These are phyloP conservation scores for Rhagophthalmus giganteus DNA, from an alignment of 2,888 invertebrate species.

Conservation along the genomic window DNA sequence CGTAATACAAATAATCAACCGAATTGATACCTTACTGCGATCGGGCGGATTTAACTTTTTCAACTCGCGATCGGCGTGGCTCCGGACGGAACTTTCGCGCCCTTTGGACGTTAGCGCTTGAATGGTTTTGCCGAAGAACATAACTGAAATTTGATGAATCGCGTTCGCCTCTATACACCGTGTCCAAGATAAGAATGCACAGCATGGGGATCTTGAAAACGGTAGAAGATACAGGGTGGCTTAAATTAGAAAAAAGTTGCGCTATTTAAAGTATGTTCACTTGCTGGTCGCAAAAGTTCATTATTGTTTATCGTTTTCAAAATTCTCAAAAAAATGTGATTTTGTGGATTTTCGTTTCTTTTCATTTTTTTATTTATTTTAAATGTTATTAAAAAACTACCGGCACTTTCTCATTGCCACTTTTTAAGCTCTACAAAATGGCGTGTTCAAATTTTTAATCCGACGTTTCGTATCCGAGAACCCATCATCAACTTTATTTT, in stretches of 20 bases:
- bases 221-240: neutral
- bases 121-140: too few species aligned
- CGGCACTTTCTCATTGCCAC: too few species aligned
- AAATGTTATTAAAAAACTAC: too few species aligned
- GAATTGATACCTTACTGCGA: slow-evolving; percentile 7
- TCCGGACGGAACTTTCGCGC: too few species aligned
- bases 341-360: neutral
- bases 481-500: too few species aligned
- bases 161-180: neutral
- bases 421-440: too few species aligned
- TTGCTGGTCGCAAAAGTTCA: neutral
- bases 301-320: too few species aligned
- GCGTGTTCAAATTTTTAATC: too few species aligned
- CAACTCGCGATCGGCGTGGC: neutral
- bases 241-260: neutral
- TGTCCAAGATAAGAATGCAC: neutral
- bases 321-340: too few species aligned
- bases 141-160: neutral
- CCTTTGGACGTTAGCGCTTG: too few species aligned
- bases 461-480: too few species aligned
- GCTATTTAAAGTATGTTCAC: neutral
- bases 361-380: too few species aligned
- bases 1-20: slow-evolving; percentile 1
- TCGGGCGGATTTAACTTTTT: slow-evolving; percentile 9
- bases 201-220: neutral